Base-by-base conservation (phyloP, 2,797 vertebrate species). In the Artibeus lituratus region DNA sequence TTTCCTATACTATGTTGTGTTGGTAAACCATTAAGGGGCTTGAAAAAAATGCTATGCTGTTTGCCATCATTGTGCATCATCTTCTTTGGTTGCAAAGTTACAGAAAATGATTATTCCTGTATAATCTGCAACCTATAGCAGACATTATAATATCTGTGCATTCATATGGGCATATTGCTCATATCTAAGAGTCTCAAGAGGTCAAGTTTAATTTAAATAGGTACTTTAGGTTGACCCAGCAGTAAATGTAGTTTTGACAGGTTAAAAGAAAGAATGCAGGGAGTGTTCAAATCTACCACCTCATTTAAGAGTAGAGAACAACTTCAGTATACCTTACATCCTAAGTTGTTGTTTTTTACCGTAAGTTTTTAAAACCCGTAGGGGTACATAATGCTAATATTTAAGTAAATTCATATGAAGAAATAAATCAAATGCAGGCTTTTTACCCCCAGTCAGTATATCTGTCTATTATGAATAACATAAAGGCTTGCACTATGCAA, bases 201-300 rank as follows among this genome's bases (percentile, higher is more conserved):
- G 7, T 81, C 42, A 81, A 72, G 55, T 78, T 94, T 90, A 77
- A 89, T 78, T 94, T 90, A 77, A 89, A 85, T 80, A 53, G 18
- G 18, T 86, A 26, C 7, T 55, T 72, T 47, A 74, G 26, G 2
- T 32, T 49, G n/a, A 80, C 15, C 62, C 35, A 62, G n/a, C 19
- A 91, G 57, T 87, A 77, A 82, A 59, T 94, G 39, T 1, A 74
- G 47, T 81, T 94, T 94, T 42, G 29, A 74, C 2, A 21, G 21
- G 78, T 93, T 81, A 69, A 87, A 92, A 87, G 8, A 62, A 88
- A 53, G 47, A 86, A 69, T 37, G 29, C 7, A 2, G 35, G 65
- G 35, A 73, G 42, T 80, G 24, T 44, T 62, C 47, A 32, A n/a
- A 42, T 82, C 42, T 21, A 14, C 44, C 10, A 42, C 18, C 16